Conservation (phyloP, 2,113 vertebrate species). For the Ptychochromis oligacanthus region DNA sequence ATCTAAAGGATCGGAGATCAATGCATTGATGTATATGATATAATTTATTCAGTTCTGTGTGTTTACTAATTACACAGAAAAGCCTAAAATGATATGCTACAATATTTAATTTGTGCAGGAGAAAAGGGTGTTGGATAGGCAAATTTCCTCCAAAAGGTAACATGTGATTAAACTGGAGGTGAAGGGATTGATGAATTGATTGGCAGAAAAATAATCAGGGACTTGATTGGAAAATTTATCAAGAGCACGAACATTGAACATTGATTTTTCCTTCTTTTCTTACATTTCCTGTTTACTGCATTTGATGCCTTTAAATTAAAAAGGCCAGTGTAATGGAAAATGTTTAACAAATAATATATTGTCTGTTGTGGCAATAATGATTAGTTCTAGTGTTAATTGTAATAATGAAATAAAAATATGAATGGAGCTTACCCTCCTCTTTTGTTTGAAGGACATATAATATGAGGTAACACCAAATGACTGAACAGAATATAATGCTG, state of each 20-base stretch:
- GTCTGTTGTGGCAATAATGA: background rate
- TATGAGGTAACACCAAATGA: slow-evolving; percentile 9
- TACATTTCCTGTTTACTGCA: background rate
- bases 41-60: background rate
- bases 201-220: background rate
- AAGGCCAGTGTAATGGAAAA: background rate
- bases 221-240: background rate
- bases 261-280: background rate
- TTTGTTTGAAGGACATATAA: slow-evolving; percentile 20
- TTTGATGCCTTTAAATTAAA: background rate
- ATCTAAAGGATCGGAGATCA: too few species aligned
- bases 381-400: background rate
- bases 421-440: background rate
- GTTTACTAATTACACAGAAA: background rate
- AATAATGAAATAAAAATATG: slow-evolving; percentile 12
- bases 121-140: background rate
- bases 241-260: background rate
- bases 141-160: background rate
- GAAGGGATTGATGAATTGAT: background rate
- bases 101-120: background rate
- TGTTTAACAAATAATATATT: background rate
- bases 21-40: background rate
- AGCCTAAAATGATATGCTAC: background rate
- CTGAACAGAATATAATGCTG: slow-evolving; percentile 15
- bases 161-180: background rate